phyloP scores from a whole-genome alignment of 2,888 invertebrate species.

The Nemoura dubitans region DNA sequence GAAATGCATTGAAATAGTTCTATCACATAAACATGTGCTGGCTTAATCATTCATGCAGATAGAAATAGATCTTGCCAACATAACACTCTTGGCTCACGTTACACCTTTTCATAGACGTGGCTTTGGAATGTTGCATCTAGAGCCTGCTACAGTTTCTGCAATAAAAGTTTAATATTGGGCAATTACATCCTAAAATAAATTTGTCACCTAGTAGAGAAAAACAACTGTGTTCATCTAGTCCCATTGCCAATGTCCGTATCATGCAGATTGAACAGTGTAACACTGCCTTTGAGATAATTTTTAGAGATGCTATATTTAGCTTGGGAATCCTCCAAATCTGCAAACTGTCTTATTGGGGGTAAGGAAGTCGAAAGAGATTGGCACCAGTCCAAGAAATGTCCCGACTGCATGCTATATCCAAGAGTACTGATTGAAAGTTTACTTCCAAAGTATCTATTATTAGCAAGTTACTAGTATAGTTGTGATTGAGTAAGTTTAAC shows the following conservation, averaged over 20 bases:
- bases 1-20: neutral
- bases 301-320: slow-evolving; percentile 48
- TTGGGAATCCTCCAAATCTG: slow-evolving; percentile 50
- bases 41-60: neutral
- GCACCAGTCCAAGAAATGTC: slow-evolving; percentile 46
- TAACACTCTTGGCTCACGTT: neutral
- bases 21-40: neutral
- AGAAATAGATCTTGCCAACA: slow-evolving; percentile 1
- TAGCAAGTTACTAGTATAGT: neutral
- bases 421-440: slow-evolving; percentile 25
- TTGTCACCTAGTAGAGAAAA: neutral
- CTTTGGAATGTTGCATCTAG: neutral
- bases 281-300: slow-evolving; percentile 46
- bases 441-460: slow-evolving; percentile 31
- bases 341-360: slow-evolving; percentile 50
- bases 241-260: neutral
- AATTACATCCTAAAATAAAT: neutral
- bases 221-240: neutral
- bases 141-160: neutral
- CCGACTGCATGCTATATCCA: slow-evolving; percentile 28
- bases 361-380: slow-evolving; percentile 48
- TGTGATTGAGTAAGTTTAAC: neutral
- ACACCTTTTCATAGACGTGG: neutral
- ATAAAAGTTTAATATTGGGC: neutral
- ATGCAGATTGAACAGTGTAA: slow-evolving; percentile 45